Conservation (phyloP, 2,888 invertebrate genomes). For the Rugalucina vietnamica region DNA sequence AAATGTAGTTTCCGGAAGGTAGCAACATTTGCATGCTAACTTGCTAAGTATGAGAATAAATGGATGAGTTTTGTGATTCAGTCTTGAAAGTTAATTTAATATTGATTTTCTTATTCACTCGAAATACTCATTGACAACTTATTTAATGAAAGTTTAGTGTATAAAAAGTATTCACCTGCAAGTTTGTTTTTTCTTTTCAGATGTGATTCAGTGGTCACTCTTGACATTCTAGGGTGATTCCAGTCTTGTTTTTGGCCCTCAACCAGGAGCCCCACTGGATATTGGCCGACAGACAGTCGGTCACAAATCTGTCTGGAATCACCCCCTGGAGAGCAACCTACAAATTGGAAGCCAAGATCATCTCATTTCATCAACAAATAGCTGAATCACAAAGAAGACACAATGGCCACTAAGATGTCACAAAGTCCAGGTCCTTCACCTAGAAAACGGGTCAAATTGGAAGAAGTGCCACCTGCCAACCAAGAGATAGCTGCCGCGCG, state of each 20-base stretch:
- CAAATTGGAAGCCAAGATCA: not conserved
- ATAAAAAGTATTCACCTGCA: not conserved
- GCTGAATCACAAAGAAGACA: not conserved
- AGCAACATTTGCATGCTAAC: not conserved
- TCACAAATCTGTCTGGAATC: not conserved
- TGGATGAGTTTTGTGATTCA: too few relatives aligned
- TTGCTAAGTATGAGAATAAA: not conserved
- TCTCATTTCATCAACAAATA: not conserved
- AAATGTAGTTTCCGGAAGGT: not conserved
- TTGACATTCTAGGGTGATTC: not conserved
- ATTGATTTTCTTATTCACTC: not conserved
- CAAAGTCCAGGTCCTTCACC: conserved; percentile 70
- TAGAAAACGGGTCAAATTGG: conserved; percentile 78
- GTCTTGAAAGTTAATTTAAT: not conserved
- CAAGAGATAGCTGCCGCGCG: conserved; percentile 77
- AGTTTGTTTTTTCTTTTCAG: not conserved
- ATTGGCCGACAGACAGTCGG: not conserved
- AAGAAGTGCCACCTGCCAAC: conserved; percentile 78
- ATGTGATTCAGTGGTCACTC: not conserved
- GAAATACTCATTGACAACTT: not conserved
- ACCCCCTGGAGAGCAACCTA: not conserved
- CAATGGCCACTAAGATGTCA: not conserved
- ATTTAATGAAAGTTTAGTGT: too few relatives aligned
- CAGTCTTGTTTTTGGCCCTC: not conserved
- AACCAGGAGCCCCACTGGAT: not conserved